Evolutionary conservation across 2,797 vertebrate genomes (phyloP).

Genomic region (Halcyon badia): DNA sequence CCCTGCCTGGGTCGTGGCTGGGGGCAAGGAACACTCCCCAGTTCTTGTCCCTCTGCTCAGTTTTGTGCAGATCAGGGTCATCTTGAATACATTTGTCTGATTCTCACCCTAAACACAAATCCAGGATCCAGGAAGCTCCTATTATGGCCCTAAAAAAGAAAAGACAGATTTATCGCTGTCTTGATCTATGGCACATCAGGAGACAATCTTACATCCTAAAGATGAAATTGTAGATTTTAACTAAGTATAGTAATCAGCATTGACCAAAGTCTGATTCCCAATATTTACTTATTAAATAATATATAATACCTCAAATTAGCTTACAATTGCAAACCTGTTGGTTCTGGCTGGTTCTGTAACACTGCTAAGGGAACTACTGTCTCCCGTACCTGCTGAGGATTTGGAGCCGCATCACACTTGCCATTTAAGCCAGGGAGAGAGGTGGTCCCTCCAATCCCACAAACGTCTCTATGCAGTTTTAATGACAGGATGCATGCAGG

Average conservation of each 20-base stretch:
- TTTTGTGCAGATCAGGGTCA: background rate
- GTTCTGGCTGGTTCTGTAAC: background rate
- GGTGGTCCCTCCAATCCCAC: background rate
- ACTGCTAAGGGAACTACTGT: background rate
- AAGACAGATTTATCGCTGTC: background rate
- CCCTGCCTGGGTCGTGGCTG: fast-evolving
- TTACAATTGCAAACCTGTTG: background rate
- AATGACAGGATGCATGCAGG: constrained; percentile 21
- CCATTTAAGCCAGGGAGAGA: background rate
- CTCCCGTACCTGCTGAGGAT: background rate
- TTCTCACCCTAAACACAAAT: background rate
- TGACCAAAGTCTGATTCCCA: background rate
- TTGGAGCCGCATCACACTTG: background rate
- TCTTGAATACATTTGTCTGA: background rate
- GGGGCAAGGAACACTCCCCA: background rate
- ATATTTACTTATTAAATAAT: background rate
- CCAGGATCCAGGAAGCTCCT: background rate
- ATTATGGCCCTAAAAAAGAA: background rate
- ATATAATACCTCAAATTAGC: background rate
- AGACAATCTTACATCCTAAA: background rate
- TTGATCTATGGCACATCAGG: background rate
- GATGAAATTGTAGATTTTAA: background rate
- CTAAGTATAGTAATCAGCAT: background rate
- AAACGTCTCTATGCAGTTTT: background rate
- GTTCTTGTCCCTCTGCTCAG: background rate